Evolutionary conservation across 1,140 invertebrate genomes (phyloP), one percentile per base, ranked within the genome.

Genomic region (Drosophila murphyi): DNA sequence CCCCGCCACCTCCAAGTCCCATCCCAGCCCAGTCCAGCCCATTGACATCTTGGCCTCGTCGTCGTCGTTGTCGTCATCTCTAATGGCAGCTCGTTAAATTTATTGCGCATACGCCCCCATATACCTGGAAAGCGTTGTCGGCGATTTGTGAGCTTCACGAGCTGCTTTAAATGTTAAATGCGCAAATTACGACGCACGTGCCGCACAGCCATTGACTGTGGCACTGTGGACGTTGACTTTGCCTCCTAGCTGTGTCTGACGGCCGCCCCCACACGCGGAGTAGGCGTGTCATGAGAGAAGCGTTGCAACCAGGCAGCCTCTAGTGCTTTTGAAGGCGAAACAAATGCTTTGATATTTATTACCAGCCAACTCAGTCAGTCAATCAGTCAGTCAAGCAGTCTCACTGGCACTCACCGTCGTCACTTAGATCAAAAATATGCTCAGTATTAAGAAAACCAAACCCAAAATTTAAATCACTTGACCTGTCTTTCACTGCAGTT

Each of bases 261-360:
- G 55, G 52, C 35, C 52, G 62, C 47, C 50, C 54, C 39, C 43
- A 60, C 41, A 47, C 63, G 37, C 43, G 43, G 10, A 76, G 52
- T 62, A 79, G 83, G 83, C 83, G 83, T 88, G 76, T 67, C 76
- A 68, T 8, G 29, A 31, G n/a, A 52, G 5, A 43, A 39, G 45
- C 28, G 37, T 43, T 71, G 67, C 72, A 59, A 51, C 55, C 60
- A 52, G 59, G 60, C 79, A 82, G 82, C 82, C 79, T 86, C 73
- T 79, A 82, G 8, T 43, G 82, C 69, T 78, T 77, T 77, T 87
- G 83, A 88, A 80, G 83, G 83, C 79, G 83, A 82, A 88, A 88
- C 83, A 88, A 88, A 88, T 83, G 83, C 83, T 88, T 89, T 88
- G 80, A 88, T 87, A 88, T 88, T 88, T 88, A 88, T 88, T 82